These are phyloP conservation scores for Seira musarum DNA, from an alignment of 2,888 invertebrate species.

Conservation along the genomic window DNA sequence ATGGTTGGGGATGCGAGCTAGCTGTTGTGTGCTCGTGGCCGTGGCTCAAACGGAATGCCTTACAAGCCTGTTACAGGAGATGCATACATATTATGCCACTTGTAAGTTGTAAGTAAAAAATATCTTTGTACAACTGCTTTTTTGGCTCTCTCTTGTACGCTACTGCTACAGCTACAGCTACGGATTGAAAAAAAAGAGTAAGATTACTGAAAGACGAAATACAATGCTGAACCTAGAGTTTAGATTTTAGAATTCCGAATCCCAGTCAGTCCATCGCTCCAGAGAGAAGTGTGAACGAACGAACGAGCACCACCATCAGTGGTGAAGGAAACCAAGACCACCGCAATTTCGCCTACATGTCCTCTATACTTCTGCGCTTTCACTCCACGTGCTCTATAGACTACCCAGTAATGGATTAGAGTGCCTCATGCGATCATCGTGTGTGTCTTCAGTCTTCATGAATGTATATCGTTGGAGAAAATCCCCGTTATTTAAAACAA, in stretches of 20 bases:
- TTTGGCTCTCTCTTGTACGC: background rate
- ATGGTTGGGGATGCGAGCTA: background rate
- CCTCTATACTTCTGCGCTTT: background rate
- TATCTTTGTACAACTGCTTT: background rate
- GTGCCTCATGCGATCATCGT: no score
- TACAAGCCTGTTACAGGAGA: background rate
- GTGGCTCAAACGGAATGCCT: background rate
- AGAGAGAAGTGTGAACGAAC: no score
- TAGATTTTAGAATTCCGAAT: no score
- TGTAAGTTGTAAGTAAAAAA: no score
- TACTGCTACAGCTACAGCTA: background rate
- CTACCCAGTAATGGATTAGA: no score
- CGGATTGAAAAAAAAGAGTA: background rate
- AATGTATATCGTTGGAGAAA: no score
- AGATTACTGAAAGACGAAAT: background rate
- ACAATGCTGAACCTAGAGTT: background rate
- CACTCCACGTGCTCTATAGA: background rate
- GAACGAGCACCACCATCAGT: background rate
- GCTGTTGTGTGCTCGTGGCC: background rate
- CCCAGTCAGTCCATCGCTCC: no score
- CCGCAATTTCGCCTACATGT: background rate
- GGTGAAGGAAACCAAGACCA: background rate
- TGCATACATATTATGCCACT: no score
- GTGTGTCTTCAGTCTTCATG: no score
- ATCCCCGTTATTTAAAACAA: no score